phyloP scores from a whole-genome alignment of 2,888 invertebrate genomes.

The Epirrita christyi region DNA sequence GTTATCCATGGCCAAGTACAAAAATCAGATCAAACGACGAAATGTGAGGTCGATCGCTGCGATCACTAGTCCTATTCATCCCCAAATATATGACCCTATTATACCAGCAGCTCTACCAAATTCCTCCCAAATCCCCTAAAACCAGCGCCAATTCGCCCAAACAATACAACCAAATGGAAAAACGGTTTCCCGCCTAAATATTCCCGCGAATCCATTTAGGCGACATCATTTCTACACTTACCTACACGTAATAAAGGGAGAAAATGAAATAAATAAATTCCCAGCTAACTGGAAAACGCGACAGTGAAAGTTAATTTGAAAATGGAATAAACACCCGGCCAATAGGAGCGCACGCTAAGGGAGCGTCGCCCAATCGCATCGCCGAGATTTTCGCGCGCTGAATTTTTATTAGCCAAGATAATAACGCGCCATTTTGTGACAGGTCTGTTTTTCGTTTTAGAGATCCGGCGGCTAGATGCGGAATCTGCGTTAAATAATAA shows the following conservation, averaged over 20 bases:
- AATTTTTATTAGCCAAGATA: slow-evolving; percentile 84
- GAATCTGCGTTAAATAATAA: slow-evolving; percentile 25
- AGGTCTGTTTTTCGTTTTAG: slow-evolving; percentile 70
- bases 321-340: slow-evolving; percentile 81
- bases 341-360: slow-evolving; percentile 69
- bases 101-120: slow-evolving; percentile 9
- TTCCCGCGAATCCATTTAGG: slow-evolving; percentile 41
- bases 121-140: slow-evolving; percentile 21
- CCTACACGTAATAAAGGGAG: slow-evolving; percentile 54
- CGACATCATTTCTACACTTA: slow-evolving; percentile 41
- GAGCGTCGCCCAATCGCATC: slow-evolving; percentile 69
- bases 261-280: slow-evolving; percentile 59
- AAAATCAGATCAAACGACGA: too few relatives aligned
- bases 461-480: slow-evolving; percentile 29
- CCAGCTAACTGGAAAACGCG: slow-evolving; percentile 42
- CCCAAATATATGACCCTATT: slow-evolving; percentile 26
- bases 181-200: slow-evolving; percentile 26
- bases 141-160: slow-evolving; percentile 29
- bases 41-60: slow-evolving; percentile 10
- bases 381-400: slow-evolving; percentile 81
- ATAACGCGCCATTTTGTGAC: slow-evolving; percentile 82
- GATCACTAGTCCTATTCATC: slow-evolving; percentile 14
- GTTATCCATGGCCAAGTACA: too few relatives aligned
- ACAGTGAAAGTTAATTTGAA: slow-evolving; percentile 84
- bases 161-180: slow-evolving; percentile 31